Base-by-base conservation (phyloP, 2,888 invertebrate species). In the Archaeoteleia sp. region DNA sequence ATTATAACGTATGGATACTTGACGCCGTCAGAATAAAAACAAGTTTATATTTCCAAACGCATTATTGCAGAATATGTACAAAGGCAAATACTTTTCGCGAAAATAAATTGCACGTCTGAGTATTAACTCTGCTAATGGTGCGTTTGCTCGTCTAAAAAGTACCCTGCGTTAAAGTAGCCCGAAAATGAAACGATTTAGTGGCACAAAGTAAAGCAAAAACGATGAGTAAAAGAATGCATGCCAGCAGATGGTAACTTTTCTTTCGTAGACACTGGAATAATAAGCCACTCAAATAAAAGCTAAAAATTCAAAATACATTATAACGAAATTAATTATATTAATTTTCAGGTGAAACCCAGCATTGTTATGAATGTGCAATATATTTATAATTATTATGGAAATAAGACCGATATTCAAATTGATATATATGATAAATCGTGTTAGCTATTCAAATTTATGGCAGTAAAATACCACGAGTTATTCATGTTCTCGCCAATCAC, bases 131-230 rank as follows among this genome's bases (percentile, higher is more conserved):
- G 42, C 43, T 54, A 54, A 54, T 54, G 54, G 54, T 54, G 23
- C 35, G 43, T 54, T 43, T 12, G 14, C 27, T 20, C 42, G 34
- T 54, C 25, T 37, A 49, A 49, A 49, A 49, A 49, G 37, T 35
- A 27, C 27, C 17, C 5, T 37, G 23, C 29, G 45, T 32, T 43
- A 17, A 43, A 55, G 54, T 55, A 43, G 54, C 14, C 27, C 37
- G 54, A 55, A 55, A 55, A 43, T 43, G 54, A 45, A 55, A 55
- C 54, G 54, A 55, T 55, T 55, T 37, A 45, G 43, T 51, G 29
- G 51, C 17, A 29, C 35, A 55, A 40, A 43, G 45, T 27, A 43
- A 55, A 17, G 32, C 25, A 55, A 43, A 55, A 55, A 37, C 35
- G 37, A 45, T 29, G 25, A 25, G 23, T 25, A 7, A 23, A 34